Evolutionary conservation across 1,140 invertebrate genomes (phyloP).

Genomic region (Nylanderia fulva): DNA sequence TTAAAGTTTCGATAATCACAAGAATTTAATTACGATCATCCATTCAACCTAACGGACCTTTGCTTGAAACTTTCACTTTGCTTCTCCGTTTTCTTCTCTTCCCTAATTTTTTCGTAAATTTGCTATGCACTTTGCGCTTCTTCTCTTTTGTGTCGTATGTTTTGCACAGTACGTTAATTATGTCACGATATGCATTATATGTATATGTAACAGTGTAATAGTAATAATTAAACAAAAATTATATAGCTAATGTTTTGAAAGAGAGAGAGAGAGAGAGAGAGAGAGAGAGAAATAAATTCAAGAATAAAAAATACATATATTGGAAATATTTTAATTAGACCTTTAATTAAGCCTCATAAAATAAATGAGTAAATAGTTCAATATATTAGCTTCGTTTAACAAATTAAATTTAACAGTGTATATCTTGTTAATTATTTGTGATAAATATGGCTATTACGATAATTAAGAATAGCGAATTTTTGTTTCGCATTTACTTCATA

Average conservation of each 20-base stretch:
- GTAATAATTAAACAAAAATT: not conserved
- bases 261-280: too few relatives aligned
- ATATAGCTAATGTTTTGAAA: too few relatives aligned
- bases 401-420: not conserved
- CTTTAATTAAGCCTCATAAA: not conserved
- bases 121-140: too few relatives aligned
- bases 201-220: not conserved
- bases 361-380: not conserved
- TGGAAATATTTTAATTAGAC: slow-evolving; percentile 4
- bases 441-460: not conserved
- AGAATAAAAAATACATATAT: not conserved
- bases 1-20: slow-evolving; percentile 2
- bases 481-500: not conserved
- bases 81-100: not conserved
- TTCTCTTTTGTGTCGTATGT: not conserved
- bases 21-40: slow-evolving; percentile 56
- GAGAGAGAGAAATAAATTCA: too few relatives aligned
- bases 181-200: not conserved
- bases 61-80: slow-evolving; percentile 30
- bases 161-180: not conserved
- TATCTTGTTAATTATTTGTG: not conserved
- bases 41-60: slow-evolving; percentile 2
- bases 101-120: not conserved
- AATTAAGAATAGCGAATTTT: not conserved
- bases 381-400: not conserved